These are phyloP conservation scores for Loxodonta africana DNA, from an alignment of 2,113 vertebrate genomes.

Conservation along the genomic window DNA sequence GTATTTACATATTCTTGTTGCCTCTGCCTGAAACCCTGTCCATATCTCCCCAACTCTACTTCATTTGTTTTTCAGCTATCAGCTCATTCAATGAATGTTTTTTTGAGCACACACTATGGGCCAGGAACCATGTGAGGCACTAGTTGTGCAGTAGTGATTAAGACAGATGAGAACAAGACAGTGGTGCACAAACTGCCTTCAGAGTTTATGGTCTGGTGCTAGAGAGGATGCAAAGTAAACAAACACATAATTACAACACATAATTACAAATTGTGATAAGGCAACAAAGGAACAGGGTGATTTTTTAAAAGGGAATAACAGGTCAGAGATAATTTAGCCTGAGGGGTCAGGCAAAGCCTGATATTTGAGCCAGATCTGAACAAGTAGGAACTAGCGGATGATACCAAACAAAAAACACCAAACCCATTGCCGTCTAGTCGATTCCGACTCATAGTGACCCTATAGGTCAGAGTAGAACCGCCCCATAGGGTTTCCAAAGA, in stretches of 20 bases:
- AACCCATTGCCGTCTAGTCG: no score
- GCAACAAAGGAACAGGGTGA: slow-evolving; percentile 33
- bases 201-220: slow-evolving; percentile 2
- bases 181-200: not conserved
- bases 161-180: slow-evolving; percentile 37
- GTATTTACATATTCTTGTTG: slow-evolving; percentile 24
- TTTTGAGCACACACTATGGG: slow-evolving; percentile 4
- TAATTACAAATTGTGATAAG: slow-evolving; percentile 65
- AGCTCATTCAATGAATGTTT: slow-evolving; percentile 48
- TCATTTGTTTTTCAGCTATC: slow-evolving; percentile 66
- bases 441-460: no score
- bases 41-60: slow-evolving; percentile 5
- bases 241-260: slow-evolving; percentile 31
- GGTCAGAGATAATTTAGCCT: not conserved
- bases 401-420: not conserved
- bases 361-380: slow-evolving; percentile 45
- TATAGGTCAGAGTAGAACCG: no score
- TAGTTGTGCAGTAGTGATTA: not conserved
- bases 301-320: slow-evolving; percentile 26
- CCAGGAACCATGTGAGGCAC: not conserved
- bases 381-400: slow-evolving; percentile 17
- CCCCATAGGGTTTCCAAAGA: no score
- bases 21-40: slow-evolving; percentile 6
- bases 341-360: slow-evolving; percentile 2
- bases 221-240: slow-evolving; percentile 20